Percentiles rank a stretch among this genome's conserved stretches.
phyloP scores from a whole-genome alignment of 2,113 vertebrate genomes.

The Neomonachus schauinslandi region DNA sequence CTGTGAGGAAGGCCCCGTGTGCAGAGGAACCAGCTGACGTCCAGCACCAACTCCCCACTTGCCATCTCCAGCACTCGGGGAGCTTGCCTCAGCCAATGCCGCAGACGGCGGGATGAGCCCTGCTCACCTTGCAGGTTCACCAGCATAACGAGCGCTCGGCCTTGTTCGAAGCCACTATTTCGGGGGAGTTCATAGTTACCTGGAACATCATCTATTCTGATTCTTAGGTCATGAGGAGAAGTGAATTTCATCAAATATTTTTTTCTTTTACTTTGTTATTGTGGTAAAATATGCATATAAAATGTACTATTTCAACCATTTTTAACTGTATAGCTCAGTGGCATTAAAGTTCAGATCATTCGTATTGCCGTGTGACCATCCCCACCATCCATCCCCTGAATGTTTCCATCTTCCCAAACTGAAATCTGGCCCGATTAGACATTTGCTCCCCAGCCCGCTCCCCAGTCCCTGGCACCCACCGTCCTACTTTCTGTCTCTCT shows the following conservation, averaged over 20 bases:
- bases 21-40: not conserved
- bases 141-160: not conserved
- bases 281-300: not conserved
- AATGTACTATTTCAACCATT: not conserved
- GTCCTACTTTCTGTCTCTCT: not conserved
- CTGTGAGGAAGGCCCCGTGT: not conserved
- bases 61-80: not conserved
- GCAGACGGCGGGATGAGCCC: not conserved
- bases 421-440: not conserved
- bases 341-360: not conserved
- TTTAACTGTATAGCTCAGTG: not conserved
- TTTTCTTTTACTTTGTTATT: not conserved
- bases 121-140: not conserved
- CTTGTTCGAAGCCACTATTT: not conserved
- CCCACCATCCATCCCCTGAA: not conserved
- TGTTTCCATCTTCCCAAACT: not conserved
- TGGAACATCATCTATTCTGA: not conserved
- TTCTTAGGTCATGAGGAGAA: not conserved
- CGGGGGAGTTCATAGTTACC: not conserved
- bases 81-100: not conserved
- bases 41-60: not conserved
- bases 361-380: not conserved
- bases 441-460: not conserved
- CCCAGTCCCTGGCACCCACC: not conserved
- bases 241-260: not conserved